Base-by-base conservation (phyloP, 2,797 vertebrate genomes). In the Pantherophis vulpinus region DNA sequence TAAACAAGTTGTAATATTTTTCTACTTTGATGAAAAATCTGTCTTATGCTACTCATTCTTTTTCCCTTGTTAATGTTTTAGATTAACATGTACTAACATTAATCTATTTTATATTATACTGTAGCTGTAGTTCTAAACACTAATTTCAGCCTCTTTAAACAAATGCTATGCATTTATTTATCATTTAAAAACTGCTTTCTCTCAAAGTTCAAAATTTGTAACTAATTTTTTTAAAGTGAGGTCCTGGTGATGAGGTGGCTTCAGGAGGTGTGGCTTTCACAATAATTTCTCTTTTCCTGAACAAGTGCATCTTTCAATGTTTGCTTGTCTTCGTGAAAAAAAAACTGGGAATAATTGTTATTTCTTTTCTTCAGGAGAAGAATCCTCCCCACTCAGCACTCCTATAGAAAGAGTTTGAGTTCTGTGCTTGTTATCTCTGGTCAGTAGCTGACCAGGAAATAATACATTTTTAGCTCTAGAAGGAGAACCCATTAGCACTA, bases 1-100 rank as follows among this genome's bases (percentile, higher is more conserved):
- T 93, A 18, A 63, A 91, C 92, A 54, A 13, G 88, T 95, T 95
- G 54, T 92, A 93, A 89, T 74, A 63, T 87, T 92, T 9, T 91
- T 11, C 27, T 94, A 1, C 0, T 11, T 66, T n/a, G 27, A 8
- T 11, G 2, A 90, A 86, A 93, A 93, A 93, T 55, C 4, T 47
- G 14, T 29, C 60, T 0, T 0, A 25, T 89, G 91, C 90, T 94
- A 2, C 7, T 3, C 20, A 9, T 60, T 83, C 16, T 74, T 11
- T 55, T 25, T 51, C 54, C 27, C n/a, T 1, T n/a, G 14, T 12
- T 51, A 47, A 47, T 63, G n/a, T 74, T 18, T 20, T n/a, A 29
- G 61, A 13, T 23, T 79, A 27, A 55, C 5, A n/a, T 55, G 6
- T 91, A 8, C 23, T 58, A 9, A 55, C 10, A 11, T n/a, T 58